These are phyloP conservation scores for Chouioia cunea DNA, from an alignment of 2,888 invertebrate genomes.

Conservation along the genomic window DNA sequence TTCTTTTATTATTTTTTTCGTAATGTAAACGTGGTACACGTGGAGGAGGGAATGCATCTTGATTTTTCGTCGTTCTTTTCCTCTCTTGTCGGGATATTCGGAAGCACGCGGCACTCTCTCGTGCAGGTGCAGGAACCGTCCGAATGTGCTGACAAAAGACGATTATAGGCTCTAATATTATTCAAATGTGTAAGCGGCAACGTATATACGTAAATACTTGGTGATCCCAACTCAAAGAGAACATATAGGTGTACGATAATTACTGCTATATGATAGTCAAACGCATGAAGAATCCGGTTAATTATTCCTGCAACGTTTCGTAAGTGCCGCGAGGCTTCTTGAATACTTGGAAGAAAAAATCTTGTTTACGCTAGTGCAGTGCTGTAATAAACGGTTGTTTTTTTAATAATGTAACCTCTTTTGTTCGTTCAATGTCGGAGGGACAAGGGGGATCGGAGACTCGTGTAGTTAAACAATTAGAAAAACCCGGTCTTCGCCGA, in stretches of 20 bases:
- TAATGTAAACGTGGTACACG: constrained; percentile 28
- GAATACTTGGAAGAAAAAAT: constrained; percentile 25
- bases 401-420: background rate
- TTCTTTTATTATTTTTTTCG: constrained; percentile 14
- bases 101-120: constrained; percentile 51
- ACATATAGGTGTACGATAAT: constrained; percentile 7
- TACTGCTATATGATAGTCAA: constrained; percentile 11
- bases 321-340: constrained; percentile 47
- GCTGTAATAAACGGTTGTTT: constrained; percentile 28
- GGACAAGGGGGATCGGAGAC: constrained; percentile 17
- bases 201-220: constrained; percentile 35
- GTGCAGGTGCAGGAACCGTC: constrained; percentile 41
- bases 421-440: constrained; percentile 20
- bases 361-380: constrained; percentile 21
- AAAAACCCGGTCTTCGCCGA: constrained; percentile 44
- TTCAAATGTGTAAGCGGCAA: background rate
- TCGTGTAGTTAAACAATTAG: background rate
- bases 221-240: constrained; percentile 23
- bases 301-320: constrained; percentile 40
- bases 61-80: constrained; percentile 37
- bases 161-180: background rate
- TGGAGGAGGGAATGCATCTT: constrained; percentile 28
- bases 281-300: constrained; percentile 37
- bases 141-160: constrained; percentile 46
- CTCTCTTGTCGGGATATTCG: constrained; percentile 44